Percentiles rank a stretch among this genome's conserved stretches.
Evolutionary conservation across 2,797 vertebrate genomes (phyloP).

Genomic region (Karalla daura): DNA sequence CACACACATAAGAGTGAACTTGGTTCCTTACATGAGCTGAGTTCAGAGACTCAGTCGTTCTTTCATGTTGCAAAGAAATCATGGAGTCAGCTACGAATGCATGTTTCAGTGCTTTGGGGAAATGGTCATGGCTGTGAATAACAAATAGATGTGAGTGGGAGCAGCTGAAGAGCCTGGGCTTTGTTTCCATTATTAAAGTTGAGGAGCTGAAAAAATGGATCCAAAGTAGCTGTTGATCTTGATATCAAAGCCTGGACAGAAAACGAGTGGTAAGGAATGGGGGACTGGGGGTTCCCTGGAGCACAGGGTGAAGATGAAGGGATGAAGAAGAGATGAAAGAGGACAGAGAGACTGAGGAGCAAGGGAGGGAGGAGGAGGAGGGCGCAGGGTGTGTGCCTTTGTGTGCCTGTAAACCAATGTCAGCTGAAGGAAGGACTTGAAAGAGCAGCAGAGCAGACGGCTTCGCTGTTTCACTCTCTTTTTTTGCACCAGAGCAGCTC

Average conservation of each 20-base stretch:
- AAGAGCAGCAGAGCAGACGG: conserved; percentile 76
- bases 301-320: conserved; percentile 81
- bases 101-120: conserved; percentile 74
- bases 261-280: conserved; percentile 68
- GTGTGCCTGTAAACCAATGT: conserved; percentile 62
- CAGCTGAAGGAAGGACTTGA: conserved; percentile 78
- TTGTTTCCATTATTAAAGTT: conserved; percentile 70
- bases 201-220: conserved; percentile 71
- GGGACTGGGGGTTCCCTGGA: conserved; percentile 74
- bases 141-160: conserved; percentile 80
- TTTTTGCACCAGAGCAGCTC: conserved; percentile 61
- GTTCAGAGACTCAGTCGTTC: conserved; percentile 60
- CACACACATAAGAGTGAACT: conserved; percentile 47
- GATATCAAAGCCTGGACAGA: conserved; percentile 80
- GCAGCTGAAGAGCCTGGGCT: conserved; percentile 70
- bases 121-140: conserved; percentile 81
- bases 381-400: conserved; percentile 61
- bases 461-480: conserved; percentile 65
- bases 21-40: conserved; percentile 56
- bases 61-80: conserved; percentile 72
- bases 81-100: conserved; percentile 66
- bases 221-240: conserved; percentile 75
- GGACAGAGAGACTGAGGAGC: conserved; percentile 48
- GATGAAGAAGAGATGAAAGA: conserved; percentile 76
- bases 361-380: conserved; percentile 49